Base-by-base conservation (phyloP, 2,888 invertebrate species). In the Cylloceria caligata region DNA sequence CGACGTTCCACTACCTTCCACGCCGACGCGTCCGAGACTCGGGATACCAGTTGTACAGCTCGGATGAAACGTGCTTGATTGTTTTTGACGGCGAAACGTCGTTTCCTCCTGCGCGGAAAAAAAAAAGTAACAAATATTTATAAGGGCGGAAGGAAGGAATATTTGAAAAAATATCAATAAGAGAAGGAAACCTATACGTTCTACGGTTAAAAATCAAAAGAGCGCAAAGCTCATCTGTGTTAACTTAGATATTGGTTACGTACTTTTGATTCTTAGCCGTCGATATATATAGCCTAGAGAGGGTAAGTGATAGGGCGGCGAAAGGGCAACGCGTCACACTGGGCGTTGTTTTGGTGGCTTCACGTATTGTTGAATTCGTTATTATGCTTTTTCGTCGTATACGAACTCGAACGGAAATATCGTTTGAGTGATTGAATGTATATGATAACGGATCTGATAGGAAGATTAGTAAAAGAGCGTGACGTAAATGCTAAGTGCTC, bases 1-100 rank as follows among this genome's bases (percentile, higher is more conserved):
- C 11, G 73, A 55, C 49, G 49, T 49, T 30, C 72, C 45, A 65
- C 36, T n/a, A 11, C 69, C 85, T 86, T 88, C 87, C 85, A 86
- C 88, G 86, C 88, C 88, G 85, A 88, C 88, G 85, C 86, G 79
- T 73, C 67, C 79, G 65, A 47, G 36, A 52, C 52, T 83, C 65
- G 80, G 71, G 13, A 81, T 36, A 9, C 19, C 64, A 45, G 78
- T 78, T 52, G 73, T 57, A 4, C 55, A 52, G 57, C 78, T 79
- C 52, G 80, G 74, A 34, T 75, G 60, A 36, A 68, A 64, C 36
- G 72, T 47, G 47, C 74, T 42, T 62, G 49, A 72, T 21, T 83
- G 71, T 80, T 80, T 84, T 52, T 55, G 21, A 75, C 73, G 83
- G 42, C 79, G 76, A 65, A 71, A 39, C 24, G 76, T 47, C 42